Evolutionary conservation across 2,888 invertebrate species (phyloP).

Genomic region (Sabellastarte sp.): DNA sequence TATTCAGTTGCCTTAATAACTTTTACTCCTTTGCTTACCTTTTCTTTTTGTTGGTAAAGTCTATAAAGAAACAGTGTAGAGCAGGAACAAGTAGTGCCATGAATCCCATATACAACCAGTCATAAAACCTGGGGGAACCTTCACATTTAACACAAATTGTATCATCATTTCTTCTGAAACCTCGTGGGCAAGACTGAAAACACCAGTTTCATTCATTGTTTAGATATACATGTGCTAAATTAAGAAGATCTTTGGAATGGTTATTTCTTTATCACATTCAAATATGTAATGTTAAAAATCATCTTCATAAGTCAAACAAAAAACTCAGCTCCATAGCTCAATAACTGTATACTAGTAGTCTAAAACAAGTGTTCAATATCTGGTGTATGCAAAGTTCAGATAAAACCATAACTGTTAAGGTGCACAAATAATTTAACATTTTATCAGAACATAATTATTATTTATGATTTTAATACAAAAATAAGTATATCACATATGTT

Average conservation of each 20-base stretch:
- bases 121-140: slow-evolving; percentile 77
- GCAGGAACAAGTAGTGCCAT: slow-evolving; percentile 86
- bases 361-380: no score
- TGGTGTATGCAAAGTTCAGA: no score
- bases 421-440: no score
- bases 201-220: background rate
- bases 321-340: no score
- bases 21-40: slow-evolving; percentile 64
- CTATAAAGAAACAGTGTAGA: slow-evolving; percentile 90
- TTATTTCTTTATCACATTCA: background rate
- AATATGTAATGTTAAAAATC: background rate
- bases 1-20: background rate
- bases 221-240: background rate
- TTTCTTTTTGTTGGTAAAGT: slow-evolving; percentile 71
- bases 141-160: slow-evolving; percentile 78
- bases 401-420: no score
- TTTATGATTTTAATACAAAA: no score
- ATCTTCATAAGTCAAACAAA: no score
- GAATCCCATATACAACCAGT: slow-evolving; percentile 91
- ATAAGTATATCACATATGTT: no score
- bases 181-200: slow-evolving; percentile 63
- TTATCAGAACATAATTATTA: no score
- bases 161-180: slow-evolving; percentile 65
- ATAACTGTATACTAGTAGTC: background rate
- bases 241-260: background rate